A percentile compares a stretch with the other conserved stretches of the same genome.
Evolutionary conservation across 2,888 invertebrate genomes (phyloP).

Genomic region (Colletes collaris): DNA sequence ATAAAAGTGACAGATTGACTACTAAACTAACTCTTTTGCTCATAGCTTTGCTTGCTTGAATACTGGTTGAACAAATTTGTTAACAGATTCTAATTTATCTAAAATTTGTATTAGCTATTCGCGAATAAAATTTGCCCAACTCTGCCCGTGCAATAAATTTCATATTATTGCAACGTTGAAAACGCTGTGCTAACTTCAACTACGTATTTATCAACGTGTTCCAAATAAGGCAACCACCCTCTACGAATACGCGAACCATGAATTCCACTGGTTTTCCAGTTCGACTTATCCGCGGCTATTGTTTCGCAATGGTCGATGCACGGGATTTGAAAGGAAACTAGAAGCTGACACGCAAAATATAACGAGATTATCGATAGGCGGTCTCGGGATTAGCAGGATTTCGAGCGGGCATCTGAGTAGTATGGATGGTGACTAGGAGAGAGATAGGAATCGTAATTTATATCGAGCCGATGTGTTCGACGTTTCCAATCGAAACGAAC

Average conservation of each 20-base stretch:
- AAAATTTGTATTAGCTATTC: too few species aligned
- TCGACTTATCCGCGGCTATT: constrained; percentile 15
- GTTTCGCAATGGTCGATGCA: constrained; percentile 45
- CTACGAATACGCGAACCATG: not conserved
- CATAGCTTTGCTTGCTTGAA: too few species aligned
- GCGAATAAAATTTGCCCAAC: too few species aligned
- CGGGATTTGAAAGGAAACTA: constrained; percentile 38
- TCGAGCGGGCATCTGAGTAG: constrained; percentile 52
- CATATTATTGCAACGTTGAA: too few species aligned
- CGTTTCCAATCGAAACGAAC: constrained; percentile 67
- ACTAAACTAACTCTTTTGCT: too few species aligned
- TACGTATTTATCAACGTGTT: too few species aligned
- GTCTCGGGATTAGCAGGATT: constrained; percentile 55
- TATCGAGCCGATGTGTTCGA: constrained; percentile 61
- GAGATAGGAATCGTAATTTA: constrained; percentile 72
- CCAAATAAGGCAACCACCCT: too few species aligned
- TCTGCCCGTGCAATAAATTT: too few species aligned
- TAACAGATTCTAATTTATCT: too few species aligned
- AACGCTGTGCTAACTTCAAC: too few species aligned
- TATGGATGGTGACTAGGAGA: constrained; percentile 54
- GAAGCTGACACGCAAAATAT: constrained; percentile 52
- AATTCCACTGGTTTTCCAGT: not conserved
- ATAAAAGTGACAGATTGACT: too few species aligned
- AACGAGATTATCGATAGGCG: constrained; percentile 58
- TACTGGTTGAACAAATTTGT: too few species aligned